Conservation (phyloP, 2,113 vertebrate species). For the Oryzias javanicus region DNA sequence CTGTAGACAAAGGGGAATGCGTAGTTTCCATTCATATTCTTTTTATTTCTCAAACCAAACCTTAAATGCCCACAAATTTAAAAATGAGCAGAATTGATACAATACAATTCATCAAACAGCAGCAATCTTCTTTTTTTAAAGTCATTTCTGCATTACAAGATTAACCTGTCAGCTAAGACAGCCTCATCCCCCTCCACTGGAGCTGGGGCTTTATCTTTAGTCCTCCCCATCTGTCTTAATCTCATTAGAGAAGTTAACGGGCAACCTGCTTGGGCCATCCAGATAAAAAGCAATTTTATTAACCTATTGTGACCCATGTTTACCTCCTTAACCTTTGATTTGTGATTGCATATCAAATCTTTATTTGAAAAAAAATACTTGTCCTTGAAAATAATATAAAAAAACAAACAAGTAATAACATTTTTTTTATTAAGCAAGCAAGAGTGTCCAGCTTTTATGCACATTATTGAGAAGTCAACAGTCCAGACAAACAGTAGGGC, state of each 20-base stretch:
- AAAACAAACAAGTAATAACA: too few relatives aligned
- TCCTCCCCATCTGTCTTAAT: slow-evolving; percentile 66
- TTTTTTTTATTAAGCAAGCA: too few relatives aligned
- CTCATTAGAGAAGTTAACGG: slow-evolving; percentile 71
- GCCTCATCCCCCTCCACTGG: slow-evolving; percentile 29
- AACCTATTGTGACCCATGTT: slow-evolving; percentile 63
- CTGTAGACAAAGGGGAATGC: too few relatives aligned
- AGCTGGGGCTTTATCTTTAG: slow-evolving; percentile 41
- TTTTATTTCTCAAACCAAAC: not conserved
- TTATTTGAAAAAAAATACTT: too few relatives aligned
- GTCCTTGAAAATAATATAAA: too few relatives aligned
- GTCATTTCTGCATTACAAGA: slow-evolving; percentile 38
- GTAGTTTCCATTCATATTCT: too few relatives aligned
- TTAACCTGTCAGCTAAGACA: slow-evolving; percentile 29
- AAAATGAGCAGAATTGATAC: not conserved
- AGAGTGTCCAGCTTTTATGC: too few relatives aligned
- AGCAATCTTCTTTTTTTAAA: not conserved
- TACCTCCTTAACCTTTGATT: slow-evolving; percentile 54
- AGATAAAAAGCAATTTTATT: slow-evolving; percentile 64
- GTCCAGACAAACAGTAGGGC: too few relatives aligned
- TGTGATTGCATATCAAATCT: too few relatives aligned
- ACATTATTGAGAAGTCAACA: too few relatives aligned
- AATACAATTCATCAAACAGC: not conserved
- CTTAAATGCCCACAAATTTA: not conserved
- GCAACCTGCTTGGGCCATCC: slow-evolving; percentile 54